Base-by-base conservation (phyloP, 1,140 invertebrate species). In the Orussus abietinus region DNA sequence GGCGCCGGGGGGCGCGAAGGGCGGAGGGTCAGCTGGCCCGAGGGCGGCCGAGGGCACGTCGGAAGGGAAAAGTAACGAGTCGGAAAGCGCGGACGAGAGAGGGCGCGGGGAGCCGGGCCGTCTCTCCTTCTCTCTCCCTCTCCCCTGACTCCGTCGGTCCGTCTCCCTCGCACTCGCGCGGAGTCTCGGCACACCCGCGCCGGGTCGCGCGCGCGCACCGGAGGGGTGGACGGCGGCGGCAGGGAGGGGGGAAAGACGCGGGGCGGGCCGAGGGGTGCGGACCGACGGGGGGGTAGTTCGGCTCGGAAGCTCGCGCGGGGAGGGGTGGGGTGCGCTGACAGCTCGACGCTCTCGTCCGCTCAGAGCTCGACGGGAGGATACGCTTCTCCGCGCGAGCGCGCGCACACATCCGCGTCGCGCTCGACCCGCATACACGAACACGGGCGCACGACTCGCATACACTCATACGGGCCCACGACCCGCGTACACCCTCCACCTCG, bases 261-360 rank as follows among this genome's bases (percentile, higher is more conserved):
- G 32, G 45, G 15, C 35, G 30, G 37, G 12, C 20, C 22, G 42
- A 32, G 21, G 7, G 37, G 2, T 20, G 42, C 43, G 34, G 45
- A 40, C 45, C 47, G 51, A 48, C 45, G 48, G 55, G 57, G 52
- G 55, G 55, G 52, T 42, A 28, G 38, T 50, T 51, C 38, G 49
- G 45, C 41, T 35, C 35, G 42, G 48, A 39, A 47, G 45, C 32
- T 35, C 32, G 37, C 21, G 38, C 51, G 57, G 53, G 61, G 62
- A 62, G 62, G 49, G 53, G 57, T 57, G 61, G 67, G 68, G 67
- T 69, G 66, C 69, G 69, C 70, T 72, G 69, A 72, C 70, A 72
- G 69, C 69, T 71, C 68, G 65, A 67, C 57, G 62, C 65, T 64
- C 54, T 64, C 64, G 64, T 65, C 63, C 62, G 63, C 55, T 64